phyloP scores from a whole-genome alignment of 2,113 vertebrate species.

The Tyto alba region DNA sequence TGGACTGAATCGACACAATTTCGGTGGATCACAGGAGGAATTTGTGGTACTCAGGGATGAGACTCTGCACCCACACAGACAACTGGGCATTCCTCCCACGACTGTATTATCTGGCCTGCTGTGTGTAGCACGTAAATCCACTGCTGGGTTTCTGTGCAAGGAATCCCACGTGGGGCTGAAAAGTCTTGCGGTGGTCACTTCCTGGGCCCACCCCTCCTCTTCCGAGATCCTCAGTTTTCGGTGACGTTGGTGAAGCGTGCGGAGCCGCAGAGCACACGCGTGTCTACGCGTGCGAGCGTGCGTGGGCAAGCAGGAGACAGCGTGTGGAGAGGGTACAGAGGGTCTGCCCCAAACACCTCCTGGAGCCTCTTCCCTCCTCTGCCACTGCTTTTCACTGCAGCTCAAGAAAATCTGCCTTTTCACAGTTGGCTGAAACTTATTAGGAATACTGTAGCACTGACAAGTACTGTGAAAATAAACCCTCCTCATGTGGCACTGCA shows the following conservation, averaged over 20 bases:
- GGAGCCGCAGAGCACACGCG: accelerated
- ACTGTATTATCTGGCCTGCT: not conserved
- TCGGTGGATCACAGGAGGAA: not conserved
- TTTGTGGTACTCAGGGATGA: not conserved
- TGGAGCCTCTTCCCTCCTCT: not conserved
- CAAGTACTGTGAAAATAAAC: not conserved
- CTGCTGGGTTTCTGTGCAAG: not conserved
- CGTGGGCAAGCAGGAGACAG: accelerated
- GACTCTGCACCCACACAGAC: not conserved
- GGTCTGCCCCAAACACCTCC: not conserved
- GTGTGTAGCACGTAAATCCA: not conserved
- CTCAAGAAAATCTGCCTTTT: not conserved
- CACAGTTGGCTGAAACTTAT: not conserved
- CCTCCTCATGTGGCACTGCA: not conserved
- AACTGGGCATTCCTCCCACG: not conserved
- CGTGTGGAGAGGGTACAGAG: accelerated
- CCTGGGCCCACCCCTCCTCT: not conserved
- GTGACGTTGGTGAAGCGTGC: accelerated
- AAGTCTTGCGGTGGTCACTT: not conserved
- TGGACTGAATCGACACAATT: not conserved
- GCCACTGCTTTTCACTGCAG: not conserved
- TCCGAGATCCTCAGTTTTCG: not conserved
- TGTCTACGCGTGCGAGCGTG: accelerated
- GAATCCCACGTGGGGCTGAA: not conserved
- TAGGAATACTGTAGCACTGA: not conserved